Conservation (phyloP, 2,888 invertebrate genomes). For the Syrphus vitripennis region DNA sequence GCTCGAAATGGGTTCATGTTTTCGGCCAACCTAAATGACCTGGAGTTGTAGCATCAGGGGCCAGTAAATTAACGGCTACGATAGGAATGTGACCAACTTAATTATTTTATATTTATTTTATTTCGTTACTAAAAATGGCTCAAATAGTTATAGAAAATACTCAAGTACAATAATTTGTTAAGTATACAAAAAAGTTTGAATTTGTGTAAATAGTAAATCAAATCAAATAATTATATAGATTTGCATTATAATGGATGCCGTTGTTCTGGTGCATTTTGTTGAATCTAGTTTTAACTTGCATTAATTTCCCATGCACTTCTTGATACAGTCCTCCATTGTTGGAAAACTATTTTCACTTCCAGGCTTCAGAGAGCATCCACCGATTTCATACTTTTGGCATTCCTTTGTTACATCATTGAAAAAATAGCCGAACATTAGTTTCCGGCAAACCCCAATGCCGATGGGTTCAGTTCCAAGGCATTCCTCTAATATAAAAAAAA, state of each 20-base stretch:
- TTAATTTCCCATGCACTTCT: constrained; percentile 37
- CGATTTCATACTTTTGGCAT: constrained; percentile 44
- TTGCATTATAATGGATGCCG: neutral
- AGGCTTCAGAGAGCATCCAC: constrained; percentile 38
- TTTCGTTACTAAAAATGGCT: too few species aligned
- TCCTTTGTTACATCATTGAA: constrained; percentile 38
- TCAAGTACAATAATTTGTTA: too few species aligned
- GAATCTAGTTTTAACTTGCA: neutral
- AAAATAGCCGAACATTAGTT: constrained; percentile 34
- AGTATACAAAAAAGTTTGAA: too few species aligned
- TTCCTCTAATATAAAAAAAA: constrained; percentile 9
- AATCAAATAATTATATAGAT: too few species aligned
- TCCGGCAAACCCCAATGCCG: constrained; percentile 47
- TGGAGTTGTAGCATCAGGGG: too few species aligned
- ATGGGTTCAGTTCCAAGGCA: constrained; percentile 46
- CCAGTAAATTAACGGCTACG: too few species aligned
- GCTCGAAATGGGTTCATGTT: too few species aligned
- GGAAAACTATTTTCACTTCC: constrained; percentile 47
- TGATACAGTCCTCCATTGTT: constrained; percentile 38
- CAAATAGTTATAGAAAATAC: too few species aligned
- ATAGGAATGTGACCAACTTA: too few species aligned
- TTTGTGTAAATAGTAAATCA: too few species aligned
- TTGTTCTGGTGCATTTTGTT: neutral
- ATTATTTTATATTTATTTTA: too few species aligned
- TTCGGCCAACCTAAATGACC: too few species aligned